phyloP scores from a whole-genome alignment of 92 coral and sea anemone genomes.

The Zoanthus solanderi region DNA sequence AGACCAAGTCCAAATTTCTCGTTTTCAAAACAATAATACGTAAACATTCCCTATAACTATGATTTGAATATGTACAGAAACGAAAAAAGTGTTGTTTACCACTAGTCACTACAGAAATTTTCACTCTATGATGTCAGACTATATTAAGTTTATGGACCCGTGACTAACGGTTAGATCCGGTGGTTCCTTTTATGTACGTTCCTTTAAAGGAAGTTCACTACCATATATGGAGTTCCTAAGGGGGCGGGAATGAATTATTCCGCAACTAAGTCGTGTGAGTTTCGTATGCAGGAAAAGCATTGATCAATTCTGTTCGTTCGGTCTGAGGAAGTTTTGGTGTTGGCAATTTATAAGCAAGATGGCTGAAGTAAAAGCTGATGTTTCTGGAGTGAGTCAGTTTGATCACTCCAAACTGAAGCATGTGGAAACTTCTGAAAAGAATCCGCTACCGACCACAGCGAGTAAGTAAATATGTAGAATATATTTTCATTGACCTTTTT shows the following conservation, averaged over 20 bases:
- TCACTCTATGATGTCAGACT: conserved; percentile 22
- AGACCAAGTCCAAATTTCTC: no score
- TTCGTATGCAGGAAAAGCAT: background rate
- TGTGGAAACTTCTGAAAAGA: conserved; percentile 81
- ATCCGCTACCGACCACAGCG: conserved; percentile 80
- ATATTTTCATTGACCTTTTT: background rate
- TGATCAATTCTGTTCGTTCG: conserved; percentile 35
- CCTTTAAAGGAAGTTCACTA: background rate
- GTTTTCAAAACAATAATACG: no score
- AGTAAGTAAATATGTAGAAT: conserved; percentile 54
- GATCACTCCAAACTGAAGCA: conserved; percentile 77
- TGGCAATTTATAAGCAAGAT: background rate
- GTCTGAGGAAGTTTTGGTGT: background rate
- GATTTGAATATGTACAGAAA: no score
- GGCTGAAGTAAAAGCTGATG: conserved; percentile 55
- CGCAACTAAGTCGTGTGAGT: conserved; percentile 27
- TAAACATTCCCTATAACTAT: no score
- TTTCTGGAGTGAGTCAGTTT: conserved; percentile 73
- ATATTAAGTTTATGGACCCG: background rate
- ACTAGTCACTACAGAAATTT: background rate
- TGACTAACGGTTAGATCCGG: conserved; percentile 29
- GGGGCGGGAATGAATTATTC: conserved; percentile 40
- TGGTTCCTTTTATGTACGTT: conserved; percentile 39
- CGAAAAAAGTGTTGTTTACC: background rate
- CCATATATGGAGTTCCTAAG: conserved; percentile 45